Percentiles rank a stretch among this genome's conserved stretches.
These are phyloP conservation scores for Harpegnathos saltator DNA, from an alignment of 1,140 invertebrate species.

Conservation along the genomic window DNA sequence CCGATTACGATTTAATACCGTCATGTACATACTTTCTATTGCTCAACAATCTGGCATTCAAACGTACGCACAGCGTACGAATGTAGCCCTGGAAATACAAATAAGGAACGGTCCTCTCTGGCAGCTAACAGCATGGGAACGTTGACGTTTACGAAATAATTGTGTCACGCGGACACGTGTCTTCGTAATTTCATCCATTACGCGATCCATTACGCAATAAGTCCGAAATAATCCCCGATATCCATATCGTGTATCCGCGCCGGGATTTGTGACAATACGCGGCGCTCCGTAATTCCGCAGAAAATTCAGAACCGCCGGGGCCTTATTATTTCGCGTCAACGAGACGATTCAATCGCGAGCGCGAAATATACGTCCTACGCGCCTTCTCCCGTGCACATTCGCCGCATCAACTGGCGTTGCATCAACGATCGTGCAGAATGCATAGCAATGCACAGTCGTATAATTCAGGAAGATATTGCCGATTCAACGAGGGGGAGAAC, in stretches of 20 bases:
- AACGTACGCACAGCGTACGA: no score
- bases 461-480: slow-evolving; percentile 66
- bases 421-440: slow-evolving; percentile 39
- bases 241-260: background rate
- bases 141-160: no score
- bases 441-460: slow-evolving; percentile 41
- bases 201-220: no score
- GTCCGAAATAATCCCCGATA: background rate
- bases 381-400: slow-evolving; percentile 41
- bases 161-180: no score
- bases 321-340: slow-evolving; percentile 35
- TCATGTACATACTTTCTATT: no score
- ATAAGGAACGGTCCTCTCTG: no score
- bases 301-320: slow-evolving; percentile 13
- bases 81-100: no score
- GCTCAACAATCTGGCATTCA: no score
- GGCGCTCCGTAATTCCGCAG: slow-evolving; percentile 2
- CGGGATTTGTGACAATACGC: background rate
- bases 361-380: slow-evolving; percentile 27
- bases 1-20: no score
- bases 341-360: slow-evolving; percentile 42
- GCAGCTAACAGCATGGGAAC: no score
- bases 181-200: no score
- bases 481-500: slow-evolving; percentile 61
- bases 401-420: slow-evolving; percentile 37